phyloP scores from a whole-genome alignment of 1,140 invertebrate genomes.

The Meteorus sp. region DNA sequence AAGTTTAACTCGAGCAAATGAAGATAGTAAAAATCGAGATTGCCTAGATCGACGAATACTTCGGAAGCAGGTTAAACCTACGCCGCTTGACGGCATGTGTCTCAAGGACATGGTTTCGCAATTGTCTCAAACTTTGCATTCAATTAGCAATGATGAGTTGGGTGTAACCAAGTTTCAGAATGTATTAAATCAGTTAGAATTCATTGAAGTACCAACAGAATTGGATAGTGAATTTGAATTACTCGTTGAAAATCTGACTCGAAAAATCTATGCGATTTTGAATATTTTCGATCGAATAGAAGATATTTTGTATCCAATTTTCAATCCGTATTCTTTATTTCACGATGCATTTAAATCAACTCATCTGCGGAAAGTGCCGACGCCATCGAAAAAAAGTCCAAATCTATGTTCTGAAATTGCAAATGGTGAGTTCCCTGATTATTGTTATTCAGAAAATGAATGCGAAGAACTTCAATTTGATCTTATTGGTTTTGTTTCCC shows the following conservation, averaged over 20 bases:
- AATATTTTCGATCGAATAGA: conserved; percentile 43
- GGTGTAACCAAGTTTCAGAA: conserved; percentile 48
- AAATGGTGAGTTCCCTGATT: conserved; percentile 33
- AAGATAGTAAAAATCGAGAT: conserved; percentile 14
- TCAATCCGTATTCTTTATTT: conserved; percentile 34
- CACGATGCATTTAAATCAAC: conserved; percentile 32
- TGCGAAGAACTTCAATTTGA: not conserved
- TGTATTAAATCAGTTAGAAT: conserved; percentile 49
- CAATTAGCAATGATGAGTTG: conserved; percentile 49
- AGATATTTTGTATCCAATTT: conserved; percentile 42
- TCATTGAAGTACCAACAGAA: conserved; percentile 37
- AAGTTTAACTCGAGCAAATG: not conserved
- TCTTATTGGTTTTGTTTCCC: not conserved
- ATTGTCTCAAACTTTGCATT: conserved; percentile 44
- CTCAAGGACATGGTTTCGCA: conserved; percentile 47
- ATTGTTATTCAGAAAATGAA: not conserved
- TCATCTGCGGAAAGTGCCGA: conserved; percentile 25
- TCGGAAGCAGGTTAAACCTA: conserved; percentile 50
- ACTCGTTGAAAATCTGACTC: conserved; percentile 47
- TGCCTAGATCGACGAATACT: conserved; percentile 46
- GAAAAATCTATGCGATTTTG: conserved; percentile 36
- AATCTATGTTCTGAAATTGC: conserved; percentile 48
- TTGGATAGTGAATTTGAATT: conserved; percentile 37
- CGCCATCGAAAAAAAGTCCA: conserved; percentile 31
- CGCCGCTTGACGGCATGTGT: conserved; percentile 49